These are phyloP conservation scores for Rhynchophorus ferrugineus DNA, from an alignment of 1,140 invertebrate genomes.

Conservation along the genomic window DNA sequence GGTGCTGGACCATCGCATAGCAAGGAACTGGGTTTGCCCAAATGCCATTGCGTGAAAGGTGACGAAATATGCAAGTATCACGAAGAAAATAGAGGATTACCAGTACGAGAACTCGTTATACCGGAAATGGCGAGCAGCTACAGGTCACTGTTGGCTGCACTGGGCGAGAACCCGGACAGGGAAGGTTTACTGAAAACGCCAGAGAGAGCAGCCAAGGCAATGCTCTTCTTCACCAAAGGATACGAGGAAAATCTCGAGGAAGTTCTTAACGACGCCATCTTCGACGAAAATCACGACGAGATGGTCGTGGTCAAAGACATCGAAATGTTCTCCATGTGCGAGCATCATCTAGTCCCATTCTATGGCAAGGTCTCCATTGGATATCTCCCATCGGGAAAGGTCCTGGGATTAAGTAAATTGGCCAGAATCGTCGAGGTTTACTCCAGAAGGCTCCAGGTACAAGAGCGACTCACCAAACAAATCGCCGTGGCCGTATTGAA, in stretches of 20 bases:
- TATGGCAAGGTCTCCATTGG: constrained; percentile 99
- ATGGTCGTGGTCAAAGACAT: constrained; percentile 99
- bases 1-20: not conserved
- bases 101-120: constrained; percentile 76
- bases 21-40: constrained; percentile 9
- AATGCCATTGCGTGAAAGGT: constrained; percentile 47
- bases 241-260: constrained; percentile 96
- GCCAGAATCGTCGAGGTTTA: constrained; percentile 93
- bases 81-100: constrained; percentile 77
- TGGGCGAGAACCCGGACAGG: constrained; percentile 90
- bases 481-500: constrained; percentile 95
- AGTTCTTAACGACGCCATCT: constrained; percentile 93
- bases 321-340: constrained; percentile 99
- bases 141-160: constrained; percentile 61
- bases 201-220: constrained; percentile 94
- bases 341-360: constrained; percentile 99
- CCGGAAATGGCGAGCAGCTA: constrained; percentile 84
- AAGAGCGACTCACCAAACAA: constrained; percentile 96
- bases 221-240: constrained; percentile 99
- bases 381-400: constrained; percentile 95
- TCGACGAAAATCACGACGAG: constrained; percentile 98
- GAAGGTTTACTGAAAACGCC: constrained; percentile 95
- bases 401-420: constrained; percentile 56
- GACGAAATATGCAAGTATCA: constrained; percentile 86
- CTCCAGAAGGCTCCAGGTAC: constrained; percentile 91